phyloP scores from a whole-genome alignment of 30 jellyfish, hydroid and myxozoan species.

The Sanderia malayensis region DNA sequence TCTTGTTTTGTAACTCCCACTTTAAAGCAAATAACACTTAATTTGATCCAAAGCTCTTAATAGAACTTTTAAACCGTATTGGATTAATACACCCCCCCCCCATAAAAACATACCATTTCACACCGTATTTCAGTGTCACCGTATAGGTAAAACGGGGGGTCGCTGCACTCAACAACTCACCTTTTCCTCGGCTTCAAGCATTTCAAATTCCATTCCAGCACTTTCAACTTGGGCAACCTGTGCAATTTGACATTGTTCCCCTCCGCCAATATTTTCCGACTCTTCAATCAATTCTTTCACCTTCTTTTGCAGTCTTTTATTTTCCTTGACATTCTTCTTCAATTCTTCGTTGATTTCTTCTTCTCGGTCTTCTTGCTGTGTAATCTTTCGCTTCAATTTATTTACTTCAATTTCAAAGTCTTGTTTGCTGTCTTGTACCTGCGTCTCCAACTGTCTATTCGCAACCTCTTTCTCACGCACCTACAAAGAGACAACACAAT shows the following conservation, averaged over 20 bases:
- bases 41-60: too few species aligned
- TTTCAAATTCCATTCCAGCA: slow-evolving; percentile 56
- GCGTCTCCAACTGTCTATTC: background rate
- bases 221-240: slow-evolving; percentile 63
- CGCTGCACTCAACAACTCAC: too few species aligned
- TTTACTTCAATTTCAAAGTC: slow-evolving; percentile 1
- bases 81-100: too few species aligned
- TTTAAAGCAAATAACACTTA: too few species aligned
- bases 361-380: slow-evolving; percentile 3
- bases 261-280: slow-evolving; percentile 48
- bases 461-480: background rate
- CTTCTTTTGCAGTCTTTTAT: slow-evolving; percentile 20
- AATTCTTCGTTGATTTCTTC: slow-evolving; percentile 1
- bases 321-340: slow-evolving; percentile 26
- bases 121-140: too few species aligned
- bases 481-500: background rate
- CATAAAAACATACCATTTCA: too few species aligned
- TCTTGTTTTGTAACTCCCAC: too few species aligned
- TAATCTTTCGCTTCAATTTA: background rate
- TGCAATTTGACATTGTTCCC: slow-evolving; percentile 59
- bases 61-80: too few species aligned
- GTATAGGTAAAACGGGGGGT: too few species aligned
- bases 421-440: background rate
- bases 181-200: slow-evolving; percentile 38
- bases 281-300: slow-evolving; percentile 57